Base-by-base conservation (phyloP, 2,888 invertebrate genomes). In the Sesia bembeciformis region DNA sequence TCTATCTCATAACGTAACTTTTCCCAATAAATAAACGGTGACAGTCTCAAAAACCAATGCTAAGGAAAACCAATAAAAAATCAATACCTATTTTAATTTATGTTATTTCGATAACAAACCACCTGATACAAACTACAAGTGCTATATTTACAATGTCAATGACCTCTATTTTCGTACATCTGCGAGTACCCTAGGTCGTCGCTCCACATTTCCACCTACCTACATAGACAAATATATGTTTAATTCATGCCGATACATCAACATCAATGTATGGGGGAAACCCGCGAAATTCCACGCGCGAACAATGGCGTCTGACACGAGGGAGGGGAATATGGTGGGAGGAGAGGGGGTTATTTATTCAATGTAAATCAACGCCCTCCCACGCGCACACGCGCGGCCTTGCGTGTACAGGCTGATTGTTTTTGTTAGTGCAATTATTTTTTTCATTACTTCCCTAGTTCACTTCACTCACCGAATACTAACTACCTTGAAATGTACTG, bases 351-450 rank as follows among this genome's bases (percentile, higher is more conserved):
- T 57, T 57, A 62, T 61, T 63, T 63, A 67, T 67, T 67, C 63
- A 64, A 67, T 67, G 67, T 61, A 62, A 67, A 69, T 66, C 56
- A 53, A 53, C 57, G 57, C 56, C 61, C 65, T 56, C 66, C 65
- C 61, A 63, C 64, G 56, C 61, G 53, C 52, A 49, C 51, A 51
- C 58, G 56, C 54, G 58, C 64, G 67, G 58, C 68, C 68, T 66
- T 67, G 63, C 59, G 43, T 5, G 38, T 50, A 50, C 39, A 50
- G 50, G 50, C 39, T 50, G 50, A 50, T 39, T 7, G 38, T 50
- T 39, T 39, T 46, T 23, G 23, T 23, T 23, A 23, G 23, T 23
- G 23, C 23, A 23, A 23, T 23, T 23, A 23, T 23, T 23, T 23
- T 23, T 23, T 23, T 23, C 23, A 23, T 23, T 23, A 23, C 23